Percentiles rank a stretch among this genome's conserved stretches.
phyloP scores from a whole-genome alignment of 1,140 invertebrate genomes.

The Planococcus citri region DNA sequence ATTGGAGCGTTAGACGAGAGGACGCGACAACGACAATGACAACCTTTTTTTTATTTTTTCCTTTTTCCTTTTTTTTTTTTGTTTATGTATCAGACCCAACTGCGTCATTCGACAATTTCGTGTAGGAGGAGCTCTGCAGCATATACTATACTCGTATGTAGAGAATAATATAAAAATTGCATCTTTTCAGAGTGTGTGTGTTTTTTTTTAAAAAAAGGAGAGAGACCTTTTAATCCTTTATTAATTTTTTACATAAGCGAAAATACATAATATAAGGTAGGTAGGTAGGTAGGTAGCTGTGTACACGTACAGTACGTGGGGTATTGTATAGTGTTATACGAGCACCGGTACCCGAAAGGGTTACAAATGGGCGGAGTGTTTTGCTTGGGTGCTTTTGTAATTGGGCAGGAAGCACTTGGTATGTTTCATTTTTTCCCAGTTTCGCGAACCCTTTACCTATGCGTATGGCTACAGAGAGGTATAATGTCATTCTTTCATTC shows the following conservation, averaged over 20 bases:
- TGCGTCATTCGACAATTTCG: too few species aligned
- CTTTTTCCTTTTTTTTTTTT: too few species aligned
- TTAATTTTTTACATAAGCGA: neutral
- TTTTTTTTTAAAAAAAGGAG: too few species aligned
- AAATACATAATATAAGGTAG: neutral
- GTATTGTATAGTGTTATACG: too few species aligned
- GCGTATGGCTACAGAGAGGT: too few species aligned
- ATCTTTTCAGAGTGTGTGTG: too few species aligned
- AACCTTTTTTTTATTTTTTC: too few species aligned
- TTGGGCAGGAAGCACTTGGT: conserved; percentile 10
- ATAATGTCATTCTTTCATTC: too few species aligned
- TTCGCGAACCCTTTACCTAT: neutral
- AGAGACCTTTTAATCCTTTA: neutral
- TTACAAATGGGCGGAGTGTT: conserved; percentile 12
- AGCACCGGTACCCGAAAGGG: too few species aligned
- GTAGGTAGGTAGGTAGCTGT: neutral
- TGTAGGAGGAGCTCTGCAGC: neutral
- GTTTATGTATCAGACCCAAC: too few species aligned
- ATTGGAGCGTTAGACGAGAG: too few species aligned
- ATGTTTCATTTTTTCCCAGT: neutral
- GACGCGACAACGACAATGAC: too few species aligned
- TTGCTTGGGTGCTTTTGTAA: neutral
- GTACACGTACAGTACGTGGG: neutral
- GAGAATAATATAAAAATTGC: neutral
- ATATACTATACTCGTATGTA: neutral